A percentile compares a stretch with the other conserved stretches of the same genome.
phyloP scores from a whole-genome alignment of 2,888 invertebrate species.

The Platycheirus rosarum region DNA sequence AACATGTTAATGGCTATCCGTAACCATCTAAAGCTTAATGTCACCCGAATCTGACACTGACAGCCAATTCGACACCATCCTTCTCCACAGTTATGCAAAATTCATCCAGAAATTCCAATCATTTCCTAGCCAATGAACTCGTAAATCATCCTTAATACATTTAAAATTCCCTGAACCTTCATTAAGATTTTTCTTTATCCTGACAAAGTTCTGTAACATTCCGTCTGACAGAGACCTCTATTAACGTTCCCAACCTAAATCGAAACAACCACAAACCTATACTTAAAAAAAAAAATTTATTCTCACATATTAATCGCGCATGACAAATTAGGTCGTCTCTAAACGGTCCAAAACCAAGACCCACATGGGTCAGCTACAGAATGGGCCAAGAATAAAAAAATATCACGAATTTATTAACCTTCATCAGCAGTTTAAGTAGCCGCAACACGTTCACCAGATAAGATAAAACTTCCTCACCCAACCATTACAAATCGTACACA shows the following conservation, averaged over 20 bases:
- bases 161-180: constrained; percentile 28
- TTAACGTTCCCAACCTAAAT: constrained; percentile 23
- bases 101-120: constrained; percentile 1
- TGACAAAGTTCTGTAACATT: constrained; percentile 6
- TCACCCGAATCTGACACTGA: too few species aligned
- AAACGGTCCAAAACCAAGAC: constrained; percentile 36
- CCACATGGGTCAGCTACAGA: constrained; percentile 16
- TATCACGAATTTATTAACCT: constrained; percentile 62
- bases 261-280: constrained; percentile 36
- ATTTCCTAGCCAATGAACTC: not conserved
- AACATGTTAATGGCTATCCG: too few species aligned
- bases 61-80: not conserved
- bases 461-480: constrained; percentile 67
- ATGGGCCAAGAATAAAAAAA: constrained; percentile 9
- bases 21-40: too few species aligned
- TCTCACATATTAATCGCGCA: constrained; percentile 68
- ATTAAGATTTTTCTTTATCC: constrained; percentile 1
- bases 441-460: constrained; percentile 69
- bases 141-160: constrained; percentile 38
- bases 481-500: constrained; percentile 67
- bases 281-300: constrained; percentile 32
- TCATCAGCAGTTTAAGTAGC: constrained; percentile 70
- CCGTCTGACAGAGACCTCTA: not conserved
- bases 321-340: constrained; percentile 70
- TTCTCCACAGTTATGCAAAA: not conserved